Evolutionary conservation across 2,113 vertebrate genomes (phyloP), one percentile per base, ranked within the genome.

Genomic region (Muntiacus reevesi): DNA sequence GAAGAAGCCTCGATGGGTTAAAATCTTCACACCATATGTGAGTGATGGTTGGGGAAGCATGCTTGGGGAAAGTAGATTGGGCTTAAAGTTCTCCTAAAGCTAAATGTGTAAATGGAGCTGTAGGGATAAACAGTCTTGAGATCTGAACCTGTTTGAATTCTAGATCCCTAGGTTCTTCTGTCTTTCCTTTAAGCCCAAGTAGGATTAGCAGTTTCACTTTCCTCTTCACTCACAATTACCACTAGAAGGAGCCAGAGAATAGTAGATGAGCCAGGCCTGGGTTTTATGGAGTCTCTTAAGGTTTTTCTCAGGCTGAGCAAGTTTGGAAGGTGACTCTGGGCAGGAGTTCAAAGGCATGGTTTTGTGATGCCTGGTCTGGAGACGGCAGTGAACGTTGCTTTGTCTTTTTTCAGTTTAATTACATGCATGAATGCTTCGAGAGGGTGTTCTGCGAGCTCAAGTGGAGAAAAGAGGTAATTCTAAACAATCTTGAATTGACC

Each of bases 361-460:
- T 71, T 30, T 55, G 2, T n/a, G 55, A 57, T 59, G 30, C 82
- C 43, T 78, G n/a, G 14, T 62, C 90, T 30, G 88, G 82, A 71
- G 59, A 91, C 64, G 82, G 82, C 76, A 94, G 12, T 98, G 50
- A 94, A 6, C 25, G 25, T 79, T 50, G 67, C 57, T 33, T 5
- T 78, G 64, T 67, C 45, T 13, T 81, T 54, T 78, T 55, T 3
- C 98, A 99, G 99, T 99, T 99, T 97, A 99, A 99, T 99, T 99
- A 99, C 98, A 99, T 99, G 99, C 99, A 99, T 43, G 99, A 99
- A 97, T 99, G 99, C 98, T 99, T 99, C 19, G 99, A 99, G 98
- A 99, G 99, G 47, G 99, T 99, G 87, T 99, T 99, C 99, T 99
- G 99, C 98, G 99, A 99, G 98, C 99, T 99, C 98, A 99, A 99